Percentiles rank a stretch among this genome's conserved stretches.
Evolutionary conservation across 2,888 invertebrate species (phyloP).

Genomic region (Drosophila lacicola): DNA sequence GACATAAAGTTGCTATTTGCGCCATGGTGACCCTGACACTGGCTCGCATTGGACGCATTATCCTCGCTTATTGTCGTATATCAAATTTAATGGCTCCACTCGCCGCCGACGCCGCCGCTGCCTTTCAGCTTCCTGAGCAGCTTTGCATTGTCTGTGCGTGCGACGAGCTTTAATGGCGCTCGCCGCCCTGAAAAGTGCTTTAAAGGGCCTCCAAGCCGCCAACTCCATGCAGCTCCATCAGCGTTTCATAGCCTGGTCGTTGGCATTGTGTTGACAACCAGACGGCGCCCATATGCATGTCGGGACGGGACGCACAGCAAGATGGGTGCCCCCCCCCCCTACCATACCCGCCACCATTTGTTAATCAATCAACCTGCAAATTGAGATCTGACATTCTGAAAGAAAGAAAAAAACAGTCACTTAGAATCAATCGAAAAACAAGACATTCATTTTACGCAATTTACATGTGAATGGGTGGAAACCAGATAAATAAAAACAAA

Average conservation of each 20-base stretch:
- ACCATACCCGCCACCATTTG: slow-evolving; percentile 3
- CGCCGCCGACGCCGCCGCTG: slow-evolving; percentile 36
- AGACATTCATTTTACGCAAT: slow-evolving; percentile 8
- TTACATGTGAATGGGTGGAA: background rate
- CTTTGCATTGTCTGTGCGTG: slow-evolving; percentile 51
- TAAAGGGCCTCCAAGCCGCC: slow-evolving; percentile 13
- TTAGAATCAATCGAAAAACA: slow-evolving; percentile 8
- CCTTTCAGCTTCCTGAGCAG: slow-evolving; percentile 56
- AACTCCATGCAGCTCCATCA: background rate
- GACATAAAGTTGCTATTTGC: slow-evolving; percentile 37
- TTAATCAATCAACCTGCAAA: slow-evolving; percentile 69
- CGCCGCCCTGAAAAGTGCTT: slow-evolving; percentile 30
- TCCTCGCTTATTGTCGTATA: slow-evolving; percentile 76
- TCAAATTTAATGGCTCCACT: slow-evolving; percentile 73
- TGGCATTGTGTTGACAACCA: slow-evolving; percentile 54
- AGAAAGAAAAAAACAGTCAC: slow-evolving; percentile 18
- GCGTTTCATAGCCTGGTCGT: slow-evolving; percentile 25
- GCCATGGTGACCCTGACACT: slow-evolving; percentile 12
- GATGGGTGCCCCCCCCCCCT: slow-evolving; percentile 11
- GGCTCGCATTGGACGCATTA: slow-evolving; percentile 52
- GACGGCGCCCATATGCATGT: slow-evolving; percentile 61
- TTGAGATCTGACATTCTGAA: slow-evolving; percentile 29
- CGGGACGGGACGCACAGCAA: slow-evolving; percentile 22
- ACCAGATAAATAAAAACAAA: background rate
- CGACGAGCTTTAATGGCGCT: slow-evolving; percentile 56